Evolutionary conservation across 2,113 vertebrate species (phyloP).

Genomic region (Anoplopoma fimbria): DNA sequence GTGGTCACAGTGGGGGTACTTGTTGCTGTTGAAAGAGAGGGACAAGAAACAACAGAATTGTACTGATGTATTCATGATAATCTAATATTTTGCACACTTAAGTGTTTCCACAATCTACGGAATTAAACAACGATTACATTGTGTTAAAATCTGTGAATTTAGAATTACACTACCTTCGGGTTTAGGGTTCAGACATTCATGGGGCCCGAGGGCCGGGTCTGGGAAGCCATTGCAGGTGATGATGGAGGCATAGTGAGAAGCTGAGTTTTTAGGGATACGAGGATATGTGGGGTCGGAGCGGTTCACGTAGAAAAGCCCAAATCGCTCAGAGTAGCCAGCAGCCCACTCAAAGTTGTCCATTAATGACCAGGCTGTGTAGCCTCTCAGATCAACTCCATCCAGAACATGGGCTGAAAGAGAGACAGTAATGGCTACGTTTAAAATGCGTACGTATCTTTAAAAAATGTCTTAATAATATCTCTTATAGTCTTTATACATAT

Average conservation of each 20-base stretch:
- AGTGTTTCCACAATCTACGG: neutral
- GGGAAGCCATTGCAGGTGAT: conserved; percentile 90
- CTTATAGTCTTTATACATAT: neutral
- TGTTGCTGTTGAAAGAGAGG: conserved; percentile 47
- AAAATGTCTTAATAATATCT: too few relatives aligned
- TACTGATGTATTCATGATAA: too few relatives aligned
- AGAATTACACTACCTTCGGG: conserved; percentile 15
- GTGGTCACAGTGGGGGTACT: neutral
- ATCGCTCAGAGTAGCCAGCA: conserved; percentile 27
- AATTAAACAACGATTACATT: neutral
- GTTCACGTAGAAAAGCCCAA: conserved; percentile 48
- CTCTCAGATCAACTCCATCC: conserved; percentile 44
- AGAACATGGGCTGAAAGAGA: conserved; percentile 31
- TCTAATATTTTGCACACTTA: too few relatives aligned
- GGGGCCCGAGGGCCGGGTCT: conserved; percentile 82
- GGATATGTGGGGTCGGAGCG: conserved; percentile 60
- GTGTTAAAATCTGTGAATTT: neutral
- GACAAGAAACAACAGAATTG: neutral
- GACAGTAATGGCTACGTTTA: neutral
- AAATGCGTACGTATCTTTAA: neutral
- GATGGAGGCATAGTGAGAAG: conserved; percentile 82
- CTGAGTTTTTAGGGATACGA: conserved; percentile 86
- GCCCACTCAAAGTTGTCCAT: conserved; percentile 53
- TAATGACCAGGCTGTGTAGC: conserved; percentile 45
- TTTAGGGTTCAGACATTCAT: conserved; percentile 84